Percentiles rank a stretch among this genome's conserved stretches.
Conservation (phyloP, 2,888 invertebrate species). For the Cryptops parisi region DNA sequence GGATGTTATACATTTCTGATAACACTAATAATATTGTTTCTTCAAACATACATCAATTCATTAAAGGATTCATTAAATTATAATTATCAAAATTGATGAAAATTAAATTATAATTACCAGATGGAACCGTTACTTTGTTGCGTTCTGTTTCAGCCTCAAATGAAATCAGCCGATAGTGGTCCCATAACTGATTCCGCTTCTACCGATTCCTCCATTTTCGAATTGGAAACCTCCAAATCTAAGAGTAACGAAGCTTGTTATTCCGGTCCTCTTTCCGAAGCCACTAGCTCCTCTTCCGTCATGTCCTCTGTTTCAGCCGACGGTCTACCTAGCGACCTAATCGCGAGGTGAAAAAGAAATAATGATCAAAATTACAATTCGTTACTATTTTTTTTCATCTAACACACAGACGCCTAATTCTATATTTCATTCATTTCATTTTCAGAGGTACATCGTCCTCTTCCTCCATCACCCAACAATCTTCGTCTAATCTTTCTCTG, state of each 20-base stretch:
- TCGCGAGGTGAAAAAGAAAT: constrained; percentile 8
- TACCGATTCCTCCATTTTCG: constrained; percentile 12
- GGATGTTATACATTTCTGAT: no score
- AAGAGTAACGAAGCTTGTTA: constrained; percentile 4
- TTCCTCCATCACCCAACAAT: no score
- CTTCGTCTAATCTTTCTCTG: constrained; percentile 3
- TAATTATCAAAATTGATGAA: no score
- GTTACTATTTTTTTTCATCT: no score
- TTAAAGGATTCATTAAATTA: no score
- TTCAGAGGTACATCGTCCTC: not conserved
- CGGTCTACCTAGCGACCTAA: constrained; percentile 6
- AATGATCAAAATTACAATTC: no score
- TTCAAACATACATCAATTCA: no score
- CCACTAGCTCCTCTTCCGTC: constrained; percentile 7
- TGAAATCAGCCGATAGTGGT: constrained; percentile 4
- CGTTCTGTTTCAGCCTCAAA: constrained; percentile 7
- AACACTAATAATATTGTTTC: no score
- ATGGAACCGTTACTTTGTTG: no score
- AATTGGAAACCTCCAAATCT: constrained; percentile 8
- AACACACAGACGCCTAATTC: no score
- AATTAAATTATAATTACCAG: no score
- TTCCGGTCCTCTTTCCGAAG: constrained; percentile 10
- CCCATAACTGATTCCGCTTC: constrained; percentile 1
- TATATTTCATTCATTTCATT: not conserved
- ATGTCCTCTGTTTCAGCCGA: constrained; percentile 9